A percentile compares a stretch with the other conserved stretches of the same genome.
These are phyloP conservation scores for Takifugu ocellatus DNA, from an alignment of 2,797 vertebrate genomes.

Conservation along the genomic window DNA sequence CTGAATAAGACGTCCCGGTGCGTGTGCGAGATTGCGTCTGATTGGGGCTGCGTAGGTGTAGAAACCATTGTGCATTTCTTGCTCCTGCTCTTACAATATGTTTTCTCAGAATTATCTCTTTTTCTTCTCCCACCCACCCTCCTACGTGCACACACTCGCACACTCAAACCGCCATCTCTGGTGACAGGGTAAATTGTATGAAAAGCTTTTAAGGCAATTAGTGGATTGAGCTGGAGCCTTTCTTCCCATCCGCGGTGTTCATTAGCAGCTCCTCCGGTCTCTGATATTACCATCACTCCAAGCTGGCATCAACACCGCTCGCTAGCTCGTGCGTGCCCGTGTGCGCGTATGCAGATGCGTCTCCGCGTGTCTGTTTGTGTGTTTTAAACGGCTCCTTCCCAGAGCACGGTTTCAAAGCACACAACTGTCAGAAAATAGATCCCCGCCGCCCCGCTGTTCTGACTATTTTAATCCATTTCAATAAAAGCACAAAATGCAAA, in stretches of 20 bases:
- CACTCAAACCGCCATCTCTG: conserved; percentile 62
- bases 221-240: conserved; percentile 77
- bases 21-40: conserved; percentile 42
- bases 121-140: conserved; percentile 55
- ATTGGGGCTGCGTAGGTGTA: conserved; percentile 59
- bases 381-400: conserved; percentile 48
- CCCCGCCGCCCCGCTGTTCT: conserved; percentile 40
- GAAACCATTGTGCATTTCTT: conserved; percentile 57
- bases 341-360: conserved; percentile 17
- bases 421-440: conserved; percentile 64
- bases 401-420: conserved; percentile 61
- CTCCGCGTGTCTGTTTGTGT: conserved; percentile 33
- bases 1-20: conserved; percentile 42
- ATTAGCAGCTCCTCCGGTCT: conserved; percentile 79
- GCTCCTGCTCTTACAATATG: conserved; percentile 61
- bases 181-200: conserved; percentile 78
- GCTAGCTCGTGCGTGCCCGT: conserved; percentile 41
- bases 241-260: conserved; percentile 77
- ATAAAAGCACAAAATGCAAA: conserved; percentile 49
- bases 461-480: conserved; percentile 66
- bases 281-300: conserved; percentile 77
- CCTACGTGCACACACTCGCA: conserved; percentile 29
- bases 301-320: conserved; percentile 69
- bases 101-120: conserved; percentile 68
- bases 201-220: conserved; percentile 83